phyloP scores from a whole-genome alignment of 2,797 vertebrate species.

The Nasua narica region DNA sequence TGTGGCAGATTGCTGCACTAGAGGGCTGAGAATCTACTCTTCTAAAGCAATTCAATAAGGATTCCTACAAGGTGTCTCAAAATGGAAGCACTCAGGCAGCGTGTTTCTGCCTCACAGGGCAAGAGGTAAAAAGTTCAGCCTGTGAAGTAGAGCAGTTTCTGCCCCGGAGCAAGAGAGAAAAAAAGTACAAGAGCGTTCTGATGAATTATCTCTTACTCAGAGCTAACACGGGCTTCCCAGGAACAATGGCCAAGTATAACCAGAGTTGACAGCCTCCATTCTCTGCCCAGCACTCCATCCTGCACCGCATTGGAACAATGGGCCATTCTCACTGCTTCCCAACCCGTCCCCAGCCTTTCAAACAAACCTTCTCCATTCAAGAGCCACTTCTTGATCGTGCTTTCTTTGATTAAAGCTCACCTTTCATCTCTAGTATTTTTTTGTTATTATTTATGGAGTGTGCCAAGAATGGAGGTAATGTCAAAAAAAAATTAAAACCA shows the following conservation, averaged over 20 bases:
- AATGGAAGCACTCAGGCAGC: constrained; percentile 69
- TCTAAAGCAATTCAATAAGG: constrained; percentile 51
- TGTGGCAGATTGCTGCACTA: background rate
- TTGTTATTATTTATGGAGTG: constrained; percentile 54
- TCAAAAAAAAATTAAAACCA: background rate
- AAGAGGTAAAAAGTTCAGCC: constrained; percentile 69
- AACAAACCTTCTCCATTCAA: constrained; percentile 42
- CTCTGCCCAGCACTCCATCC: constrained; percentile 41
- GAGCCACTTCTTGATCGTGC: constrained; percentile 18
- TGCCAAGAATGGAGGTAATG: background rate
- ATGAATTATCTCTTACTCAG: constrained; percentile 64
- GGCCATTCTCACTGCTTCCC: background rate
- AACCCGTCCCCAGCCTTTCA: constrained; percentile 50
- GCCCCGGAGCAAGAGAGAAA: constrained; percentile 27
- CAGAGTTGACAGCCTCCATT: constrained; percentile 33
- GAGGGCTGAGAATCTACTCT: background rate
- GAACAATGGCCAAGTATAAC: constrained; percentile 64
- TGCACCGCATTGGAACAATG: constrained; percentile 50
- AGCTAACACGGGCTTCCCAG: constrained; percentile 27
- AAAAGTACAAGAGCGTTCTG: constrained; percentile 47
- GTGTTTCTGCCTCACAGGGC: constrained; percentile 55
- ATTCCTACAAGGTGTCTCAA: constrained; percentile 71
- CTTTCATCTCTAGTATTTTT: constrained; percentile 46
- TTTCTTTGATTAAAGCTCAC: constrained; percentile 53
- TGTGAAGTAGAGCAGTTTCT: constrained; percentile 61